Conservation (phyloP, 2,113 vertebrate genomes). For the Chrysochloris asiatica region DNA sequence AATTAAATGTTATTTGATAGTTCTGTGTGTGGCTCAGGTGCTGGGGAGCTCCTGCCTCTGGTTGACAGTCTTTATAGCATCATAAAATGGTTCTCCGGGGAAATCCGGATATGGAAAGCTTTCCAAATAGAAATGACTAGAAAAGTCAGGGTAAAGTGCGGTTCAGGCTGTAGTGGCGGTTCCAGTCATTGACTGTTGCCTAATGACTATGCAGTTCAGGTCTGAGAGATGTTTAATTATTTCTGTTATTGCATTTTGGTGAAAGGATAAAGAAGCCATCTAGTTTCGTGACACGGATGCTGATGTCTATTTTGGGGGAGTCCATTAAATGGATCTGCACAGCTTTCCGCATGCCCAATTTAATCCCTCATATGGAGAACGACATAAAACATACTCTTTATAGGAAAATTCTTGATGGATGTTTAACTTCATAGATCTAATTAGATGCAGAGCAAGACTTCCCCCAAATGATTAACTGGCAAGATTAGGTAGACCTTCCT, state of each 20-base stretch:
- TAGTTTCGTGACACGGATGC: constrained; percentile 61
- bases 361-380: constrained; percentile 71
- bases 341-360: constrained; percentile 74
- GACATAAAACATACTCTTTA: constrained; percentile 62
- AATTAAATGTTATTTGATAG: constrained; percentile 88
- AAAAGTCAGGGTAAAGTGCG: constrained; percentile 73
- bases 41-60: constrained; percentile 76
- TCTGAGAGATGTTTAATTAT: constrained; percentile 82
- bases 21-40: constrained; percentile 85
- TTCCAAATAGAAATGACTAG: constrained; percentile 79
- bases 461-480: constrained; percentile 75
- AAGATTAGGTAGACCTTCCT: constrained; percentile 72
- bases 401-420: constrained; percentile 67
- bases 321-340: constrained; percentile 75
- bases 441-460: constrained; percentile 77
- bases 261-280: constrained; percentile 70
- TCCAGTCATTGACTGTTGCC: constrained; percentile 75
- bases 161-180: constrained; percentile 39
- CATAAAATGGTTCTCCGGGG: constrained; percentile 83
- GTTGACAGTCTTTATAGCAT: constrained; percentile 84
- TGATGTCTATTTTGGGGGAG: constrained; percentile 72
- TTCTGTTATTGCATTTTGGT: constrained; percentile 76
- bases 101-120: constrained; percentile 81
- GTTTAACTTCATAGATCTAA: constrained; percentile 74
- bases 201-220: constrained; percentile 82